A percentile compares a stretch with the other conserved stretches of the same genome.
Conservation (phyloP, 2,888 invertebrate species). For the Actias luna region DNA sequence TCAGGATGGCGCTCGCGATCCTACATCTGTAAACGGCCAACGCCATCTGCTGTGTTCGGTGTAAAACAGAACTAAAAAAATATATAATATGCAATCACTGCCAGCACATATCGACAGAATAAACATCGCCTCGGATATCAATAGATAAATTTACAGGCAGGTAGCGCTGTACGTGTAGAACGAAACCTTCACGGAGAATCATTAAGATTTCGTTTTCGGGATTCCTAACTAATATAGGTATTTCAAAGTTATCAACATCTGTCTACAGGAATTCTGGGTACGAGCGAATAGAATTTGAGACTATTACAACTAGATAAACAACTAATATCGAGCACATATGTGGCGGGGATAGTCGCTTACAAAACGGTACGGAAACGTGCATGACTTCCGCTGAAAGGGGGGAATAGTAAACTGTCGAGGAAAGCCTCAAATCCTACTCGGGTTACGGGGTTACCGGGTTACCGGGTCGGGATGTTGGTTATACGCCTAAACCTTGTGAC, state of each 20-base stretch:
- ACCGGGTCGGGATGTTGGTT: constrained; percentile 3
- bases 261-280: constrained; percentile 38
- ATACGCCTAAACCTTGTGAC: constrained; percentile 66
- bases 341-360: neutral
- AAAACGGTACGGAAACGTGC: neutral
- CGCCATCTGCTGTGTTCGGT: constrained; percentile 64
- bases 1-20: constrained; percentile 75
- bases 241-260: too few relatives aligned
- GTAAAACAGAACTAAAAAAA: constrained; percentile 19
- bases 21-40: constrained; percentile 54
- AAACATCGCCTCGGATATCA: constrained; percentile 23
- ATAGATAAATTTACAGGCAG: constrained; percentile 38
- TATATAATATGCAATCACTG: constrained; percentile 65
- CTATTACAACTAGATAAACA: constrained; percentile 22
- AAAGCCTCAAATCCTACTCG: constrained; percentile 30
- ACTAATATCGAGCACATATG: neutral
- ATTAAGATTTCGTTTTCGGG: constrained; percentile 31
- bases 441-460: constrained; percentile 14
- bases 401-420: neutral
- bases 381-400: neutral
- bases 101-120: constrained; percentile 42
- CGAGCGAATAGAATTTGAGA: constrained; percentile 63
- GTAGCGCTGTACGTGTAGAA: constrained; percentile 62
- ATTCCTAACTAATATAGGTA: constrained; percentile 37
- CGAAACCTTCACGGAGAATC: constrained; percentile 25